A percentile compares a stretch with the other conserved stretches of the same genome.
Evolutionary conservation across 2,797 vertebrate species (phyloP).

Genomic region (Dipus sagitta): DNA sequence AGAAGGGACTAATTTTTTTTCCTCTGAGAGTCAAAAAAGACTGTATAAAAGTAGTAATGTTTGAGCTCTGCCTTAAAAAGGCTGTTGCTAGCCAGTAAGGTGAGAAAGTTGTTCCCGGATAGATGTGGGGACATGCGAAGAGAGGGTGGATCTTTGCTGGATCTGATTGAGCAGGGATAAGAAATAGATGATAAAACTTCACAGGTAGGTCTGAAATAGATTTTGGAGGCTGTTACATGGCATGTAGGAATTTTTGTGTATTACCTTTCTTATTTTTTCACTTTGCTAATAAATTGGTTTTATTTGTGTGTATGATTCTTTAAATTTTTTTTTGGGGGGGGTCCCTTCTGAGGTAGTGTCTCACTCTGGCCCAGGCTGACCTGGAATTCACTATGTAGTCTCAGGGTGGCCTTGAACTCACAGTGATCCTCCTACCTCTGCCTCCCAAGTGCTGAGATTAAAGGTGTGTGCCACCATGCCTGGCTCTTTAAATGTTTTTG

Average conservation of each 20-base stretch:
- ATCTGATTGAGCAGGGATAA: background rate
- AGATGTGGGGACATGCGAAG: background rate
- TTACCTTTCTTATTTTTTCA: background rate
- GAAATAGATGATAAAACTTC: background rate
- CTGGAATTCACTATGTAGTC: too few species aligned
- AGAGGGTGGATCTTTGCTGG: background rate
- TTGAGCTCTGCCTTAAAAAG: background rate
- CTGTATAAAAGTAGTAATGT: background rate
- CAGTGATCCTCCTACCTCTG: too few species aligned
- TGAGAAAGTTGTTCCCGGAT: background rate
- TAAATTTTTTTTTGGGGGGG: too few species aligned
- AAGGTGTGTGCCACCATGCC: too few species aligned
- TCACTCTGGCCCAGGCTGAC: too few species aligned
- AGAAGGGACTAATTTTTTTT: background rate
- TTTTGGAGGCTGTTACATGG: constrained; percentile 29
- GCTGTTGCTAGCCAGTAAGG: background rate
- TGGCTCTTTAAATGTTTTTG: background rate
- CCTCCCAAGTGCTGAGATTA: too few species aligned
- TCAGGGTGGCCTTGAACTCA: too few species aligned
- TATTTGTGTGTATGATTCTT: background rate
- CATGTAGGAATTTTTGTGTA: background rate
- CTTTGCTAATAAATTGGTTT: background rate
- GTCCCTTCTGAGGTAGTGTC: too few species aligned
- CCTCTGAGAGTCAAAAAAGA: background rate
- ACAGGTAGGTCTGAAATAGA: background rate